These are phyloP conservation scores for Bombus pascuorum DNA, from an alignment of 1,140 invertebrate species.

Conservation along the genomic window DNA sequence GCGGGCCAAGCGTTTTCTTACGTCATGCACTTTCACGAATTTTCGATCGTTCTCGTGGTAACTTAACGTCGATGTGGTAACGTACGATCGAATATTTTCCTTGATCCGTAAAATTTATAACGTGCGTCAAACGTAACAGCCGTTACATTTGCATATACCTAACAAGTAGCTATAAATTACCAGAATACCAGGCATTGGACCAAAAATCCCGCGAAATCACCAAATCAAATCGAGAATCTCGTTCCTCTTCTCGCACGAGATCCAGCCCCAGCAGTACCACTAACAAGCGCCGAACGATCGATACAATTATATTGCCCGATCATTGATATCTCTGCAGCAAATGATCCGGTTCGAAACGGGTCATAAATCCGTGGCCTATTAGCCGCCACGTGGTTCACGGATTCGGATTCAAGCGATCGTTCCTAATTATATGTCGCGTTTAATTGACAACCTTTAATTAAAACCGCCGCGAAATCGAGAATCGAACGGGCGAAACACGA, in stretches of 20 bases:
- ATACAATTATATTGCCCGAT: conserved; percentile 6
- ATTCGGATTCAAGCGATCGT: conserved; percentile 28
- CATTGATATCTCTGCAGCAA: conserved; percentile 3
- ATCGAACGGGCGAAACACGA: conserved; percentile 16
- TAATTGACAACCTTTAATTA: conserved; percentile 45
- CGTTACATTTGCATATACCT: neutral
- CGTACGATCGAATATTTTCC: too few relatives aligned
- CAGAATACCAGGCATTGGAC: neutral
- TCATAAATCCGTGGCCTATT: conserved; percentile 39
- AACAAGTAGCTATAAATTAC: neutral
- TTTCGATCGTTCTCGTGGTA: neutral
- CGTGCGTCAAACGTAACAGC: neutral
- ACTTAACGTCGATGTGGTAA: neutral
- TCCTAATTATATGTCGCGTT: conserved; percentile 48
- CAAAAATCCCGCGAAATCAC: neutral
- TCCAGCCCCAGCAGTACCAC: neutral
- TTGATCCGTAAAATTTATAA: too few relatives aligned
- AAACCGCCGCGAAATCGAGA: conserved; percentile 11
- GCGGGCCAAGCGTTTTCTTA: neutral
- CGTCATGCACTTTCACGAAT: neutral
- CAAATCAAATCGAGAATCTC: neutral
- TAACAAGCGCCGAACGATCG: neutral
- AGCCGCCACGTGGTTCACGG: neutral
- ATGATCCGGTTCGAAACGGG: conserved; percentile 26
- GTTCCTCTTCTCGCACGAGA: neutral